phyloP scores from a whole-genome alignment of 2,113 vertebrate genomes.

The Corythaeola cristata region DNA sequence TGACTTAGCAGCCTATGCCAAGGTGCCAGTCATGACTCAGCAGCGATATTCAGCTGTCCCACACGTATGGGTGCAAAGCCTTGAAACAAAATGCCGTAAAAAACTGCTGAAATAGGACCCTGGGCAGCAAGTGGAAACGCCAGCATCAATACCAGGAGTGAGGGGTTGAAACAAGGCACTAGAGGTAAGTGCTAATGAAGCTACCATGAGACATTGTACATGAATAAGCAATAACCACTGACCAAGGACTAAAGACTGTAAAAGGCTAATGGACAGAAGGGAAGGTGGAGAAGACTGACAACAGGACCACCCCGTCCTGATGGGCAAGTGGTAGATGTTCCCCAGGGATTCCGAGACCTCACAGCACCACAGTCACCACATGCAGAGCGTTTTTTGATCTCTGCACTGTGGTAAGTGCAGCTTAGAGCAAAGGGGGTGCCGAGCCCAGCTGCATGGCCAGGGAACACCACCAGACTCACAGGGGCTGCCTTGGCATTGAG shows the following conservation, averaged over 20 bases:
- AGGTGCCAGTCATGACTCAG: background rate
- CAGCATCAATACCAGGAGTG: background rate
- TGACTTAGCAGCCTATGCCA: background rate
- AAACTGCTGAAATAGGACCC: background rate
- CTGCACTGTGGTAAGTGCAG: background rate
- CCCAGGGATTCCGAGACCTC: background rate
- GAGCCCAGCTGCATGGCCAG: rapidly evolving
- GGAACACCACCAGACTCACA: rapidly evolving
- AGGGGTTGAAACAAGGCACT: background rate
- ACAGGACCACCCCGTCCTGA: background rate
- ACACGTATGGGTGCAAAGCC: background rate
- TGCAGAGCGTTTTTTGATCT: background rate
- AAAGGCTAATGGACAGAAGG: constrained; percentile 19
- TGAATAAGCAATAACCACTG: constrained; percentile 29
- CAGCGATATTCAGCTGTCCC: background rate
- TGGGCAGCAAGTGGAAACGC: background rate
- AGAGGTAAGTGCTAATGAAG: background rate
- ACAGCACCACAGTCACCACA: background rate
- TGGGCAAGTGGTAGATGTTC: background rate
- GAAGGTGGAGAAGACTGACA: constrained; percentile 25
- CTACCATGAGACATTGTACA: background rate
- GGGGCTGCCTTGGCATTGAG: background rate
- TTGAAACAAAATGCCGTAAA: background rate
- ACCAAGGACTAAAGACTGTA: background rate
- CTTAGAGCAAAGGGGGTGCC: background rate